phyloP scores from a whole-genome alignment of 2,797 vertebrate species.

The Myripristis jacobus region DNA sequence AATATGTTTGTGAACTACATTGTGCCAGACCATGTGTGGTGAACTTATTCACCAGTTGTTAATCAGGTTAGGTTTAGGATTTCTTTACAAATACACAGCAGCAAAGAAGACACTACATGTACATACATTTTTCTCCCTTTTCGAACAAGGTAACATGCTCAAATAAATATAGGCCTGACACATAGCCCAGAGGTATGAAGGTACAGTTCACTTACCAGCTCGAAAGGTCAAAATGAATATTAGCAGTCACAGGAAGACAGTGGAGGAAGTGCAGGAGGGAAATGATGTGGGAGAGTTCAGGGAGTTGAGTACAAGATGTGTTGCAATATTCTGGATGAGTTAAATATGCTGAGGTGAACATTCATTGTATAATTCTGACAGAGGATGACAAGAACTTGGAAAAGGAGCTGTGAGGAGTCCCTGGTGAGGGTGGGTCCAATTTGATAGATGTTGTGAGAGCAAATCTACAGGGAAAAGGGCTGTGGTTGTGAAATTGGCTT shows the following conservation, averaged over 20 bases:
- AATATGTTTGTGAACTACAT: background rate
- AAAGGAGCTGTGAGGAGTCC: background rate
- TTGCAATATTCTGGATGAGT: background rate
- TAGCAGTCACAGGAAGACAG: background rate
- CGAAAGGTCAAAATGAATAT: too few species aligned
- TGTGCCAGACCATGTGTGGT: too few species aligned
- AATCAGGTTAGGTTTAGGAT: background rate
- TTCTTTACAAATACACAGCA: background rate
- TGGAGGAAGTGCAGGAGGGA: background rate
- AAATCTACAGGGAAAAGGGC: background rate
- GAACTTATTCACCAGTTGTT: background rate
- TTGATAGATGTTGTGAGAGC: background rate
- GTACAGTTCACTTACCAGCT: background rate
- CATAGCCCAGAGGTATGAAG: background rate
- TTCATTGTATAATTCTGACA: background rate
- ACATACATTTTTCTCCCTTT: background rate
- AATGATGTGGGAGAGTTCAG: background rate
- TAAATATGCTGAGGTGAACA: background rate
- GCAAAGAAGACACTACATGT: too few species aligned
- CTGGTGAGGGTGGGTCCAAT: background rate
- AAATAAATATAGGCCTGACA: background rate
- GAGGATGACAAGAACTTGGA: background rate
- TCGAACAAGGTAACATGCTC: background rate
- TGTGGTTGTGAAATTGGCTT: background rate
- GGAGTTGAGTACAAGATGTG: background rate